Percentiles rank a stretch among this genome's conserved stretches.
Conservation (phyloP, 2,113 vertebrate species). For the Charina bottae region DNA sequence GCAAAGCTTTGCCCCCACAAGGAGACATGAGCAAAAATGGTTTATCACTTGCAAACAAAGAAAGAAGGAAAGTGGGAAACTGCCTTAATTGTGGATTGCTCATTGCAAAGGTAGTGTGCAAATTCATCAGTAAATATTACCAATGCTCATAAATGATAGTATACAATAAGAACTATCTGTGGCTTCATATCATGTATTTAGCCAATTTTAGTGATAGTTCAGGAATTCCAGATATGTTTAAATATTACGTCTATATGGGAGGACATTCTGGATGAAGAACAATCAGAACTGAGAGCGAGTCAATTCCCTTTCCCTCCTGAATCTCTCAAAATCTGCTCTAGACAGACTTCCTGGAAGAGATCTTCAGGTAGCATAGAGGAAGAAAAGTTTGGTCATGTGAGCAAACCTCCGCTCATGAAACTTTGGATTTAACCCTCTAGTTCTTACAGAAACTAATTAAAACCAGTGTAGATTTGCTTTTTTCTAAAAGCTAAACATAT, state of each 20-base stretch:
- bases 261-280: background rate
- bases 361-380: background rate
- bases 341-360: background rate
- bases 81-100: background rate
- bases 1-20: background rate
- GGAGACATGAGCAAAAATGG: background rate
- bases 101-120: background rate
- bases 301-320: background rate
- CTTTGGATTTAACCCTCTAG: background rate
- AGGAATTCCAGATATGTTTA: background rate
- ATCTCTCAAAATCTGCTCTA: background rate
- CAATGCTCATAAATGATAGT: background rate
- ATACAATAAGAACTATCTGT: background rate
- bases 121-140: background rate
- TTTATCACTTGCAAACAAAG: background rate
- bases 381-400: background rate
- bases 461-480: constrained; percentile 31
- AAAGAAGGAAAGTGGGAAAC: background rate
- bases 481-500: constrained; percentile 29
- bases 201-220: background rate
- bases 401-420: background rate
- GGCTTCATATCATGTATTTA: background rate
- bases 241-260: constrained; percentile 20
- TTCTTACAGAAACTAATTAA: constrained; percentile 24
- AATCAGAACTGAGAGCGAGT: background rate